phyloP scores from a whole-genome alignment of 2,797 vertebrate species.

The Sebastes hubbsi region DNA sequence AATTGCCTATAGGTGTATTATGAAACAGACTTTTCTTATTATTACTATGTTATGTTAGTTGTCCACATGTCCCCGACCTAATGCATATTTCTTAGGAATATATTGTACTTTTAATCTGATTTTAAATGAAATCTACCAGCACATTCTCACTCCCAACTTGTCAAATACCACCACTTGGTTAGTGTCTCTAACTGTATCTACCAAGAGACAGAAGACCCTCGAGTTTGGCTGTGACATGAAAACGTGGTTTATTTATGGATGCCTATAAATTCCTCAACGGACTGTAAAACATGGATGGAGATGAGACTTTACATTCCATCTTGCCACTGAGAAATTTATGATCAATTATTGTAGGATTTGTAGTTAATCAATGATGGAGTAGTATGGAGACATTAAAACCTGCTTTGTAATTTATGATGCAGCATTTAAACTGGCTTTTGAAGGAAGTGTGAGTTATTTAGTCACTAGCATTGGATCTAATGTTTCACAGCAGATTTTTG shows the following conservation, averaged over 20 bases:
- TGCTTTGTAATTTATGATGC: neutral
- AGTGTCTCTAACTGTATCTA: neutral
- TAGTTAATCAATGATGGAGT: neutral
- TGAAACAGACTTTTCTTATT: neutral
- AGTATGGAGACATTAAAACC: neutral
- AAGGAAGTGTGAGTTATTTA: neutral
- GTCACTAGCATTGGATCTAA: neutral
- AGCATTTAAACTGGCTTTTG: neutral
- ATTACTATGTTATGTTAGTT: neutral
- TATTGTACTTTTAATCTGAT: neutral
- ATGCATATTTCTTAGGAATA: neutral
- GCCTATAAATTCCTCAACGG: no score
- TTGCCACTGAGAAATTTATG: neutral
- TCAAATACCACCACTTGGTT: no score
- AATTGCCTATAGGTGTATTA: neutral
- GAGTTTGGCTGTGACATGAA: no score
- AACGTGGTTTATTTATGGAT: neutral
- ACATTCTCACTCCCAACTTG: neutral
- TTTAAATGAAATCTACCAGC: neutral
- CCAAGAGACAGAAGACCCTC: neutral
- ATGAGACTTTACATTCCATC: neutral
- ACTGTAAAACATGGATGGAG: neutral
- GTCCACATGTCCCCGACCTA: neutral
- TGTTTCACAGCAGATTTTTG: neutral
- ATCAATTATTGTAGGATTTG: neutral